These are phyloP conservation scores for Anguilla megastoma DNA, from an alignment of 2,797 vertebrate genomes.

Conservation along the genomic window DNA sequence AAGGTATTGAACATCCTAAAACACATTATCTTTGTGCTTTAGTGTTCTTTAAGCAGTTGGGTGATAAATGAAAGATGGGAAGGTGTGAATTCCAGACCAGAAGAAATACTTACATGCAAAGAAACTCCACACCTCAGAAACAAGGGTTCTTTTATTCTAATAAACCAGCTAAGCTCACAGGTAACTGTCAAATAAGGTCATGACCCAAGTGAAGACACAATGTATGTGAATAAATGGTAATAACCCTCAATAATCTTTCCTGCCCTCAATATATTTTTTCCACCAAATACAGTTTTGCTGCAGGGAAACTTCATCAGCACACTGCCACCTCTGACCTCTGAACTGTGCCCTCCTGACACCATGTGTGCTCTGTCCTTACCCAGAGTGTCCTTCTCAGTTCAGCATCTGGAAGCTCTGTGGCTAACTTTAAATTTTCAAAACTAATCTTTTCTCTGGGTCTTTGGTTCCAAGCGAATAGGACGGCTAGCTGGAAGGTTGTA, in stretches of 20 bases:
- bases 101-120: neutral
- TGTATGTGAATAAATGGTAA: neutral
- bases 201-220: neutral
- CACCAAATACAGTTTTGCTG: neutral
- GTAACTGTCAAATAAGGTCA: neutral
- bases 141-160: neutral
- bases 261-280: neutral
- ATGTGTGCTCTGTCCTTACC: constrained; percentile 65
- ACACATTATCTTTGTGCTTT: neutral
- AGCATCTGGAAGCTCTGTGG: constrained; percentile 94
- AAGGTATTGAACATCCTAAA: neutral
- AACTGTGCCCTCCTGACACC: neutral
- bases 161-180: neutral
- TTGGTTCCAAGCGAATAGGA: constrained; percentile 99
- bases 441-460: constrained; percentile 96
- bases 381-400: constrained; percentile 97
- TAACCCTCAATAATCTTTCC: too few species aligned
- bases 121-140: neutral
- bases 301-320: neutral
- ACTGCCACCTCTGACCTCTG: neutral
- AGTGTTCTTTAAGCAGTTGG: neutral
- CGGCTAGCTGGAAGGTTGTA: constrained; percentile 97
- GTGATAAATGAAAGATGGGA: neutral
- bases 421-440: constrained; percentile 97
- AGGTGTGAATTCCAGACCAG: neutral